Evolutionary conservation across 2,888 invertebrate genomes (phyloP), one percentile per base, ranked within the genome.

Genomic region (Danaus chrysippus): DNA sequence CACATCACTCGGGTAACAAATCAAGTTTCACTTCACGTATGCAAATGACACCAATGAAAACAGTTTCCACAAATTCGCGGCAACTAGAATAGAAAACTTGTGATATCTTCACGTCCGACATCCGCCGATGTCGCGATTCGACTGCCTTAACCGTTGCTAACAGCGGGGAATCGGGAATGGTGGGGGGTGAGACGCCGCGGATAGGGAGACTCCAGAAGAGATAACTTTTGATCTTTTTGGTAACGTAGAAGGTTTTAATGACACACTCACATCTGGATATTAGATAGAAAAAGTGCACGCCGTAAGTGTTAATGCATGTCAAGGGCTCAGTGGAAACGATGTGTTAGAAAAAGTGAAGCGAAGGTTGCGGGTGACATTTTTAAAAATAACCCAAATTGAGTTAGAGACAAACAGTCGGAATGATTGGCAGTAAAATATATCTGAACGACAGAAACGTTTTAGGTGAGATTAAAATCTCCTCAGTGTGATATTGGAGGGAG

Each of bases 141-240:
- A 88, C 89, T 88, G 83, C 76, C 72, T 73, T 67, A 63, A 68
- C 73, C 69, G 73, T 67, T 72, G 69, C 71, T 67, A 71, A 64
- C 71, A 69, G 73, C 71, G 74, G 74, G 71, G 70, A 69, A 68
- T 75, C 70, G 78, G 77, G 79, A 79, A 74, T 71, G 69, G 73
- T 76, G 80, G 82, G 82, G 80, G 78, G 72, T 70, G 78, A 78
- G 78, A 75, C 75, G 73, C 73, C 74, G 80, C 77, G 78, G 77
- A 72, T 76, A 77, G 76, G 77, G 79, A 79, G 77, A 74, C 83
- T 84, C 82, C 79, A 83, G 79, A 84, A 80, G 80, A 87, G 87
- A 89, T 88, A 90, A 90, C 88, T 90, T 90, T 89, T 88, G 89
- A 91, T 89, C 90, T 90, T 88, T 90, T 88, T 87, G 84, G 85